phyloP scores from a whole-genome alignment of 2,113 vertebrate species.

The Callocephalon fimbriatum region DNA sequence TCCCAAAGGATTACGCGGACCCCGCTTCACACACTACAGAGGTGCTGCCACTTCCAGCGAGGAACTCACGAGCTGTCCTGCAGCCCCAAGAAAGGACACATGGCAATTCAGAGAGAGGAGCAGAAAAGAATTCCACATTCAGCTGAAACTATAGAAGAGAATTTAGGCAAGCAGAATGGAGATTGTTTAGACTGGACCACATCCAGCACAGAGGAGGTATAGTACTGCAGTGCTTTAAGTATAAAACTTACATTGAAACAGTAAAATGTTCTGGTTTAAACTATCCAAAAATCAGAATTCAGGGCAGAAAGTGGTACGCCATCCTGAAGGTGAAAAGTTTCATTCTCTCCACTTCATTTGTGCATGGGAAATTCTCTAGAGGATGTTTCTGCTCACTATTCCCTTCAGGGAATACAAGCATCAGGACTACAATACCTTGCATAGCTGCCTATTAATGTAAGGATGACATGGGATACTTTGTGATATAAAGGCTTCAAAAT shows the following conservation, averaged over 20 bases:
- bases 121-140: neutral
- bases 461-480: neutral
- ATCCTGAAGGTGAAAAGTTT: neutral
- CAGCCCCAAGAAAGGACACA: neutral
- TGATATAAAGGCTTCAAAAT: neutral
- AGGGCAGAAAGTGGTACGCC: fast-evolving
- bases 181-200: conserved; percentile 35
- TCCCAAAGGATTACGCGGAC: neutral
- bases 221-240: neutral
- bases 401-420: neutral
- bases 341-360: neutral
- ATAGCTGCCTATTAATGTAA: neutral
- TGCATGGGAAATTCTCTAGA: neutral
- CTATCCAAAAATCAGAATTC: neutral
- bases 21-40: neutral
- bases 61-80: neutral
- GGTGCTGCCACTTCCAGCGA: neutral
- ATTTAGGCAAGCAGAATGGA: neutral
- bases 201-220: conserved; percentile 23
- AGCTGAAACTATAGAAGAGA: conserved; percentile 12
- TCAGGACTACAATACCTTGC: neutral
- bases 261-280: neutral
- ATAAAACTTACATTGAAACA: neutral
- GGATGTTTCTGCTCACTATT: neutral
- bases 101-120: neutral